Base-by-base conservation (phyloP, 2,797 vertebrate genomes). In the Carcharodon carcharias region DNA sequence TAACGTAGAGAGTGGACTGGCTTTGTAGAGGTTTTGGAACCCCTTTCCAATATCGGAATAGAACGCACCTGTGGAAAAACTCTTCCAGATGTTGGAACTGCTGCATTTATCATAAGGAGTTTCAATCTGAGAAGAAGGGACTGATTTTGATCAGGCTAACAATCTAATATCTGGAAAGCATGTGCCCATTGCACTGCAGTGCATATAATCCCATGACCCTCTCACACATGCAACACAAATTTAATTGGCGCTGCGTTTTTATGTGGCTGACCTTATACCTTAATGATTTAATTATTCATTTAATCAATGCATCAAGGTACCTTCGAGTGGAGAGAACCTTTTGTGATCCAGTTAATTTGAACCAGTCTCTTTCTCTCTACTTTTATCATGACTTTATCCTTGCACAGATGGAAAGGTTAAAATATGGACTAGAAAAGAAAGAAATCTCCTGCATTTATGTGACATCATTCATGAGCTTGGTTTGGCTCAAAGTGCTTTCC, bases 261-360 rank as follows among this genome's bases (percentile, higher is more conserved):
- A 4, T 31, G 65, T 67, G 40, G 65, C 54, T 71, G 26, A 95
- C 40, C 40, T 95, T 54, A 69, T 9, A 45, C 40, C 93, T 50
- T 28, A 28, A 71, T 95, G 67, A 73, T 8, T 50, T 54, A 50
- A 50, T 73, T 71, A 69, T 73, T 95, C 40, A 95, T 95, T 95
- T 95, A 69, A 95, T 95, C 69, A 95, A 45, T 69, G 65, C 40
- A 26, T 95, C 94, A 95, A 95, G 45, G 45, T 95, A 65, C 63
- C 92, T 95, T 95, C 35, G 26, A 65, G 21, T 67, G 12, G 14
- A 69, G 21, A 26, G 63, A 95, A 95, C 11, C 93, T 14, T 95
- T 95, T 67, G 28, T 50, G 12, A 50, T 69, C 18, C 28, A 54
- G 93, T 50, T 95, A 95, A 95, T 71, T 50, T 31, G 65, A 69